phyloP scores from a whole-genome alignment of 30 jellyfish, hydroid and myxozoan genomes.

The Catostylus mosaicus region DNA sequence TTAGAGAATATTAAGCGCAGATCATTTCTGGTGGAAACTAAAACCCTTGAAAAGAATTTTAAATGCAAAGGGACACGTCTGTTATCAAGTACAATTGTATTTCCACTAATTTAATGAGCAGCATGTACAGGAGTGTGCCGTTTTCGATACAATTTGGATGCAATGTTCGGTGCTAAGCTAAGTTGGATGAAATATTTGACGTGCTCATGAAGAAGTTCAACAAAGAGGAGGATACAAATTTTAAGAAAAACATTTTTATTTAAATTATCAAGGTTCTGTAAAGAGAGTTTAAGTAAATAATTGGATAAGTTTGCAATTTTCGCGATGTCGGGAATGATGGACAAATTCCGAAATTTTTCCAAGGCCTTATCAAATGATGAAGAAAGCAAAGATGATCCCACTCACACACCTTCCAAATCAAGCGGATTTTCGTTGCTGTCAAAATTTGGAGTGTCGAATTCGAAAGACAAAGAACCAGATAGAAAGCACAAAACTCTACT shows the following conservation, averaged over 20 bases:
- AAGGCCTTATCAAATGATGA: constrained; percentile 63
- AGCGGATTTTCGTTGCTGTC: constrained; percentile 71
- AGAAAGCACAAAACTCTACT: constrained; percentile 74
- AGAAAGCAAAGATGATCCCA: constrained; percentile 34
- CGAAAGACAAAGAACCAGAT: constrained; percentile 59
- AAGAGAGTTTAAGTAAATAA: no score
- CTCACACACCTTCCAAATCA: constrained; percentile 44
- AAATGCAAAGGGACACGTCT: no score
- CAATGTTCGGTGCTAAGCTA: background rate
- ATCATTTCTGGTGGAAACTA: constrained; percentile 10
- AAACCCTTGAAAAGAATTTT: background rate
- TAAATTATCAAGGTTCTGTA: no score
- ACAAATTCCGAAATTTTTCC: constrained; percentile 64
- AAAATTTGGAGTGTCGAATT: constrained; percentile 71
- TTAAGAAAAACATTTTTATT: background rate
- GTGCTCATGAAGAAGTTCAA: background rate
- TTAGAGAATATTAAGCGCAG: constrained; percentile 11
- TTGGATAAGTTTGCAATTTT: no score
- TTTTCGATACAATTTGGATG: background rate
- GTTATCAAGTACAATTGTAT: no score
- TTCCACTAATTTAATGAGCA: background rate
- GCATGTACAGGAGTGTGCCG: background rate
- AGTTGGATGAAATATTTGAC: background rate
- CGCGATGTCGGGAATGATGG: constrained; percentile 75
- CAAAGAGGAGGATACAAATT: background rate